Evolutionary conservation across 2,888 invertebrate species (phyloP).

Genomic region (Phaedon cochleariae): DNA sequence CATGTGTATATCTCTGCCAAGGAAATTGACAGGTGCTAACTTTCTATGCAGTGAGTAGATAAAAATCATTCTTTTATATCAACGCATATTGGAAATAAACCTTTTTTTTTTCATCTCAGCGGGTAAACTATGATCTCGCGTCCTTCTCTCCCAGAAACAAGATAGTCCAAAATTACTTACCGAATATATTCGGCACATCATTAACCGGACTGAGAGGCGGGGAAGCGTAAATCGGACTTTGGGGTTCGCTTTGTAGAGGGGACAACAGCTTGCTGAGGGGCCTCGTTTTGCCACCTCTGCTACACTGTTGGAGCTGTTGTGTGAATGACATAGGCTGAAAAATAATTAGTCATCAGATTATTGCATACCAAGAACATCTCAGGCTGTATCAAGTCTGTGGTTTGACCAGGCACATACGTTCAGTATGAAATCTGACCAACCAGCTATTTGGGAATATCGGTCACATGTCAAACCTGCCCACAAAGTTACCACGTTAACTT

Average conservation of each 20-base stretch:
- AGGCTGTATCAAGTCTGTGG: no score
- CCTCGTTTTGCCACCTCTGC: slow-evolving; percentile 72
- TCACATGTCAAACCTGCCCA: no score
- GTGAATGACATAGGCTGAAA: slow-evolving; percentile 85
- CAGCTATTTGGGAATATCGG: no score
- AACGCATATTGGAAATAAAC: not conserved
- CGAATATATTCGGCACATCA: slow-evolving; percentile 59
- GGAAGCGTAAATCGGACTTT: slow-evolving; percentile 76
- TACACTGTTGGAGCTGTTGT: slow-evolving; percentile 89
- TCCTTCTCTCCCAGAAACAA: not conserved
- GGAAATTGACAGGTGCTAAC: no score
- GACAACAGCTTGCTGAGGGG: slow-evolving; percentile 71
- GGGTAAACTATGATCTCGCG: no score
- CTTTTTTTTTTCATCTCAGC: no score
- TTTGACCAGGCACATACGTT: no score
- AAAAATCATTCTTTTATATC: not conserved
- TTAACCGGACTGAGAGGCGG: slow-evolving; percentile 70
- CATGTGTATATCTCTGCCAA: no score
- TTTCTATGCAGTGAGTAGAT: no score
- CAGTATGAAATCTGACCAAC: no score
- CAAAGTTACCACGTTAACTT: no score
- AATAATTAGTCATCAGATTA: slow-evolving; percentile 13
- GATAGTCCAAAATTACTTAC: slow-evolving; percentile 42
- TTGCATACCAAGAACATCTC: no score
- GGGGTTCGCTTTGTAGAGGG: slow-evolving; percentile 72